phyloP scores from a whole-genome alignment of 2,888 invertebrate species.

The Drosophila dives region DNA sequence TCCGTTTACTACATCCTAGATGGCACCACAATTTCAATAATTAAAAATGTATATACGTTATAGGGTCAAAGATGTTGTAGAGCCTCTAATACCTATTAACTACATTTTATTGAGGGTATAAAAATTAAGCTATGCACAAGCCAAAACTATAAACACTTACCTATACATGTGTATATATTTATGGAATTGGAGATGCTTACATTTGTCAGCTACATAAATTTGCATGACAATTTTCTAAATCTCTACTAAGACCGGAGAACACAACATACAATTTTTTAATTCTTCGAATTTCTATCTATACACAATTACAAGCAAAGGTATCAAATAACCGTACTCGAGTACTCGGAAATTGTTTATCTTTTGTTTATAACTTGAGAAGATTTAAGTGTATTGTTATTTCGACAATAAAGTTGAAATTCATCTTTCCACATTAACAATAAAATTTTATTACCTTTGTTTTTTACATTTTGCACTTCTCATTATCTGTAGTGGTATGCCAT shows the following conservation, averaged over 20 bases:
- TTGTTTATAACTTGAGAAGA: not conserved
- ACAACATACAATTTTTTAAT: not conserved
- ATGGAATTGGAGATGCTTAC: not conserved
- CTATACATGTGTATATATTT: not conserved
- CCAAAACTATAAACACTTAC: not conserved
- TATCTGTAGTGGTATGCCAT: not conserved
- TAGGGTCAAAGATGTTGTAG: not conserved
- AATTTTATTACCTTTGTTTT: not conserved
- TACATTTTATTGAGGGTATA: not conserved
- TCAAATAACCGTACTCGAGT: not conserved
- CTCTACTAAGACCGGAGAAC: not conserved
- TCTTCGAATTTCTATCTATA: not conserved
- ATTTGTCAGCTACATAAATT: not conserved
- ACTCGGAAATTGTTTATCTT: not conserved
- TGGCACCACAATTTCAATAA: not conserved
- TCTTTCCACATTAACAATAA: constrained; percentile 8
- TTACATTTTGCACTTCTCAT: constrained; percentile 3
- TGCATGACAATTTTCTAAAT: not conserved
- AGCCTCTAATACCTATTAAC: not conserved
- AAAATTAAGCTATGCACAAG: not conserved
- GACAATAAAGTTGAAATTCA: not conserved
- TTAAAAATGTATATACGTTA: not conserved
- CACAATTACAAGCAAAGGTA: not conserved
- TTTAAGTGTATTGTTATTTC: not conserved
- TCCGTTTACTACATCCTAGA: not conserved